These are phyloP conservation scores for Podarcis siculus DNA, from an alignment of 2,797 vertebrate species.

Conservation along the genomic window DNA sequence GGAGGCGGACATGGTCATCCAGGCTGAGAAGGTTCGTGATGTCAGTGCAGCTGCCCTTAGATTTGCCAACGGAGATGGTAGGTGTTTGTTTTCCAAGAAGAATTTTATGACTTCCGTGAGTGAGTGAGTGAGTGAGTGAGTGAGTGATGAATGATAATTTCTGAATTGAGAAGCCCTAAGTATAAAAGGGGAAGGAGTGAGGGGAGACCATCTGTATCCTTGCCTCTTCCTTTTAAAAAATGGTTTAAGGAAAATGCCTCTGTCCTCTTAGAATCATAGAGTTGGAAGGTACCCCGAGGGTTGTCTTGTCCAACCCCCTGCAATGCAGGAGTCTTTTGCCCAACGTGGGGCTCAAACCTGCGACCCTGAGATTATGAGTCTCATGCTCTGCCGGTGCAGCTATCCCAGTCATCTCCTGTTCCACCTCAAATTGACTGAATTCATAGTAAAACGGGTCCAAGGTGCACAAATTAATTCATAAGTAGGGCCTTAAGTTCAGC, in stretches of 20 bases:
- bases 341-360: no score
- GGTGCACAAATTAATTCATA: background rate
- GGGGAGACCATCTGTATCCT: background rate
- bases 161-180: background rate
- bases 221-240: background rate
- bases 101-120: background rate
- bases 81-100: slow-evolving; percentile 54
- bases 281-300: no score
- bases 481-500: background rate
- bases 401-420: no score
- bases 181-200: background rate
- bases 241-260: background rate
- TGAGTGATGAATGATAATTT: background rate
- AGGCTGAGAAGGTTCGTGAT: slow-evolving; percentile 87
- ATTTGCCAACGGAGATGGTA: slow-evolving; percentile 89
- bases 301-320: no score
- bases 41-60: slow-evolving; percentile 85
- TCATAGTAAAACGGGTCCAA: background rate
- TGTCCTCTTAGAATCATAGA: background rate
- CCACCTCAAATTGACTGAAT: background rate
- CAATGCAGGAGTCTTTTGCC: no score
- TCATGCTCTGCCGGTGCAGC: no score
- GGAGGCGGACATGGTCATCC: slow-evolving; percentile 91
- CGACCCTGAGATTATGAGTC: no score
- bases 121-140: background rate